A percentile compares a stretch with the other conserved stretches of the same genome.
phyloP scores from a whole-genome alignment of 2,797 vertebrate species.

The Epinephelus awoara region DNA sequence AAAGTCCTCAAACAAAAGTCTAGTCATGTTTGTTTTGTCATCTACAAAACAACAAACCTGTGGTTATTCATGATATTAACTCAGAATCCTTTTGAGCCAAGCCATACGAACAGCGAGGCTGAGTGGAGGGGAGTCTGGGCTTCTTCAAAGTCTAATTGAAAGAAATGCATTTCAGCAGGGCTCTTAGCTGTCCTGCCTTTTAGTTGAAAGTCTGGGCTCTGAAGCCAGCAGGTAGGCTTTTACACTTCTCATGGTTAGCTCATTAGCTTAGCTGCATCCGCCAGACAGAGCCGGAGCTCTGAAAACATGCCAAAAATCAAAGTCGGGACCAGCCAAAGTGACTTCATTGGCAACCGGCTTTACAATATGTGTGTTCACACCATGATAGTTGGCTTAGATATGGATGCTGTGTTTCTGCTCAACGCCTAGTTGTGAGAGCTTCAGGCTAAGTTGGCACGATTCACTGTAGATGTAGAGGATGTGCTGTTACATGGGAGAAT shows the following conservation, averaged over 20 bases:
- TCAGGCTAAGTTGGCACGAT: slow-evolving; percentile 52
- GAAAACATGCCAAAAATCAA: slow-evolving; percentile 76
- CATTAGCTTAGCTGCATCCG: slow-evolving; percentile 79
- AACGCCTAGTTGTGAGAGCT: slow-evolving; percentile 51
- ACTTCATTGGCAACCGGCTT: slow-evolving; percentile 71
- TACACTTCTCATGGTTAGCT: slow-evolving; percentile 77
- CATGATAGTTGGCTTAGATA: slow-evolving; percentile 64
- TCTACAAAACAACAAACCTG: slow-evolving; percentile 52
- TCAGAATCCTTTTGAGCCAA: slow-evolving; percentile 28
- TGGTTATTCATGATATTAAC: slow-evolving; percentile 53
- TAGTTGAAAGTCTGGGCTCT: slow-evolving; percentile 67
- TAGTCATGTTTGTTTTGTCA: slow-evolving; percentile 53
- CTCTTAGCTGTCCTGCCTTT: slow-evolving; percentile 63
- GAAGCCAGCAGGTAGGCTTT: slow-evolving; percentile 81
- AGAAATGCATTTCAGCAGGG: slow-evolving; percentile 62
- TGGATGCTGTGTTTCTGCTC: slow-evolving; percentile 52
- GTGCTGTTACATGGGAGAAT: slow-evolving; percentile 25
- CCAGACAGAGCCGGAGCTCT: slow-evolving; percentile 61
- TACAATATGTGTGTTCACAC: slow-evolving; percentile 66
- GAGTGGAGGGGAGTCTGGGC: slow-evolving; percentile 44
- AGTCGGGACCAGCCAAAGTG: slow-evolving; percentile 70
- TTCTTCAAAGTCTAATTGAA: slow-evolving; percentile 69
- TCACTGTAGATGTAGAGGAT: slow-evolving; percentile 40
- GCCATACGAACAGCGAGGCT: slow-evolving; percentile 30
- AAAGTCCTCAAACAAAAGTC: slow-evolving; percentile 44